Conservation (phyloP, 2,113 vertebrate species). For the Vanacampus margaritifer region DNA sequence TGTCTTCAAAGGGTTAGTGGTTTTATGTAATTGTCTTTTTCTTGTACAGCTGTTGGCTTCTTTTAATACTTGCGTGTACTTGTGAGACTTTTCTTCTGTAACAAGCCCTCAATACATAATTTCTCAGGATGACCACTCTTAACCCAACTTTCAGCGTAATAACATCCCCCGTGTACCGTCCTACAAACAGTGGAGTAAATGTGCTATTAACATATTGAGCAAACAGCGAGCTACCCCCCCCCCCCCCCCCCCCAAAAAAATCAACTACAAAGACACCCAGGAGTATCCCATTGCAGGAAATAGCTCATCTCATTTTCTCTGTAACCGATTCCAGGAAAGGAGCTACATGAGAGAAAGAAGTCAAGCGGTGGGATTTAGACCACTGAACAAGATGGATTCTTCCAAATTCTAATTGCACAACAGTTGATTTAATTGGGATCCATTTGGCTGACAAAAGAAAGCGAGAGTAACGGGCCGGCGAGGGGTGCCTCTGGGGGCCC, state of each 20-base stretch:
- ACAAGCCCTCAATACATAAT: slow-evolving; percentile 28
- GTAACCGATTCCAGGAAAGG: slow-evolving; percentile 84
- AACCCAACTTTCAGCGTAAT: slow-evolving; percentile 32
- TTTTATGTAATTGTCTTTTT: background rate
- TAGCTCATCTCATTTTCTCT: slow-evolving; percentile 72
- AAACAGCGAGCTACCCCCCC: slow-evolving; percentile 67
- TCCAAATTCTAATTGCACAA: slow-evolving; percentile 97
- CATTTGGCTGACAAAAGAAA: slow-evolving; percentile 94
- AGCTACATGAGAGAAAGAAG: slow-evolving; percentile 71
- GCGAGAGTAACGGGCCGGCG: slow-evolving; percentile 81
- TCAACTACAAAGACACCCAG: slow-evolving; percentile 79
- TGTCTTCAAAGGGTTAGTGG: background rate
- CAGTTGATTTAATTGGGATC: slow-evolving; percentile 98
- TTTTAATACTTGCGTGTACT: background rate
- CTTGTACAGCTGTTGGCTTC: background rate
- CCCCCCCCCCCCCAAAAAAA: too few relatives aligned
- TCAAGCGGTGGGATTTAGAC: slow-evolving; percentile 80
- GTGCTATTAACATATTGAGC: slow-evolving; percentile 79
- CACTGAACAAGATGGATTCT: slow-evolving; percentile 89
- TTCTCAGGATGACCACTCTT: slow-evolving; percentile 42
- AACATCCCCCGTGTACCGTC: slow-evolving; percentile 52
- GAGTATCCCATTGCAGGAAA: slow-evolving; percentile 94
- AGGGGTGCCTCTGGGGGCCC: slow-evolving; percentile 85
- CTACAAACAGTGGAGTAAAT: slow-evolving; percentile 72
- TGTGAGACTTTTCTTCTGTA: background rate